Conservation (phyloP, 2,113 vertebrate genomes). For the Limnothrissa miodon region DNA sequence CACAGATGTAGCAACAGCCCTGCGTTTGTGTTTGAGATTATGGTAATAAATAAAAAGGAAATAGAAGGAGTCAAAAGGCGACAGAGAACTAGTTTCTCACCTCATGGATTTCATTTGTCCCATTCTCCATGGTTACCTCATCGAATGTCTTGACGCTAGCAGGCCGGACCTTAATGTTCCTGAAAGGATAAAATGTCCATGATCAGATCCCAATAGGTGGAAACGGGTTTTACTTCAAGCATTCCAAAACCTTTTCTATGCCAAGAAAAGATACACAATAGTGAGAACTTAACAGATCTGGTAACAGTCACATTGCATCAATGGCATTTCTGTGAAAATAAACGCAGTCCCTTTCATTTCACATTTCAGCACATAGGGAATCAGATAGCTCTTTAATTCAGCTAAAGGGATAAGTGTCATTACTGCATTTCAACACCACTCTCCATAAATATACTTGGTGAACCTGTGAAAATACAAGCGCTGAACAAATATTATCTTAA, state of each 20-base stretch:
- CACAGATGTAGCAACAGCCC: neutral
- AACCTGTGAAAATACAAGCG: constrained; percentile 64
- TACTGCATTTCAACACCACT: constrained; percentile 61
- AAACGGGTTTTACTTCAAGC: constrained; percentile 17
- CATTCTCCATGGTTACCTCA: constrained; percentile 79
- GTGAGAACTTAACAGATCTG: constrained; percentile 52
- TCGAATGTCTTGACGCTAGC: constrained; percentile 88
- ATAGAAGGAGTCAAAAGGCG: neutral
- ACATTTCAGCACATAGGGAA: constrained; percentile 51
- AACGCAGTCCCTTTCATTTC: constrained; percentile 45
- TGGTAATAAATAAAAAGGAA: neutral
- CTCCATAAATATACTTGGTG: constrained; percentile 56
- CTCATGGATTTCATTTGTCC: constrained; percentile 70
- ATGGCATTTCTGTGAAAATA: constrained; percentile 56
- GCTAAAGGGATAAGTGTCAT: constrained; percentile 59
- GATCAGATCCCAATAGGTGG: constrained; percentile 32
- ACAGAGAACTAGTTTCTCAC: constrained; percentile 59
- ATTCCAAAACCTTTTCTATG: constrained; percentile 29
- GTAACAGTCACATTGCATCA: constrained; percentile 44
- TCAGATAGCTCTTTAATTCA: constrained; percentile 54
- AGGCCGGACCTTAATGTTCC: constrained; percentile 80
- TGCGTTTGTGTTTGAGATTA: neutral
- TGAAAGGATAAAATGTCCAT: constrained; percentile 49
- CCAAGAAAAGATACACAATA: constrained; percentile 40
- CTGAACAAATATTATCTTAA: constrained; percentile 69